Evolutionary conservation across 2,113 vertebrate genomes (phyloP).

Genomic region (Hemiscyllium ocellatum): DNA sequence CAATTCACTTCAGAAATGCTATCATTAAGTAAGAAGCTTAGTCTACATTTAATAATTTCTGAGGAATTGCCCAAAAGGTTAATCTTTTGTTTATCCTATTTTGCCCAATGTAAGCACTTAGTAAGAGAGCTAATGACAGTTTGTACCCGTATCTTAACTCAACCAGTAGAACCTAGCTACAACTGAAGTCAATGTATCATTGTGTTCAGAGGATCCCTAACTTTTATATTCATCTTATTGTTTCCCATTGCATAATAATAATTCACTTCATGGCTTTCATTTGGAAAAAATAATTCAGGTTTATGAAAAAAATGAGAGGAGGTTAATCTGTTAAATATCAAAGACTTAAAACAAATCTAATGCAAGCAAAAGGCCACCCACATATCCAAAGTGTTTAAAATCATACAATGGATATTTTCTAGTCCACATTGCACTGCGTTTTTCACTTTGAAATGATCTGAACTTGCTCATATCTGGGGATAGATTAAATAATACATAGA

Average conservation of each 20-base stretch:
- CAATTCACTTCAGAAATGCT: conserved; percentile 26
- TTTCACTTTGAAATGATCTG: background rate
- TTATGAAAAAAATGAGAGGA: background rate
- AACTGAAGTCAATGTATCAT: background rate
- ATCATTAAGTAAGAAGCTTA: conserved; percentile 33
- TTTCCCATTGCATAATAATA: background rate
- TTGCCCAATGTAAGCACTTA: conserved; percentile 3
- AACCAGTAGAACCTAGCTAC: background rate
- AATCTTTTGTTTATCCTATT: conserved; percentile 34
- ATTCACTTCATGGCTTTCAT: background rate
- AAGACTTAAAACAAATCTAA: background rate
- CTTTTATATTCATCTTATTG: background rate
- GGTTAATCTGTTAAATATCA: background rate
- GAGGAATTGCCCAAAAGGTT: conserved; percentile 1
- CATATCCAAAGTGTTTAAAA: background rate
- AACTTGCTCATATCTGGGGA: background rate
- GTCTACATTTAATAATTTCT: conserved; percentile 22
- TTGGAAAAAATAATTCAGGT: conserved; percentile 12
- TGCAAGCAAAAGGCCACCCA: background rate
- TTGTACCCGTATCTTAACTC: background rate
- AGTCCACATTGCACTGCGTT: background rate
- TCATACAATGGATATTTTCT: background rate
- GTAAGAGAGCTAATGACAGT: background rate
- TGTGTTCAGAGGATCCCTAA: background rate
- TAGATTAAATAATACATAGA: background rate